Conservation (phyloP, 2,888 invertebrate genomes). For the Mesorhabditis belari region DNA sequence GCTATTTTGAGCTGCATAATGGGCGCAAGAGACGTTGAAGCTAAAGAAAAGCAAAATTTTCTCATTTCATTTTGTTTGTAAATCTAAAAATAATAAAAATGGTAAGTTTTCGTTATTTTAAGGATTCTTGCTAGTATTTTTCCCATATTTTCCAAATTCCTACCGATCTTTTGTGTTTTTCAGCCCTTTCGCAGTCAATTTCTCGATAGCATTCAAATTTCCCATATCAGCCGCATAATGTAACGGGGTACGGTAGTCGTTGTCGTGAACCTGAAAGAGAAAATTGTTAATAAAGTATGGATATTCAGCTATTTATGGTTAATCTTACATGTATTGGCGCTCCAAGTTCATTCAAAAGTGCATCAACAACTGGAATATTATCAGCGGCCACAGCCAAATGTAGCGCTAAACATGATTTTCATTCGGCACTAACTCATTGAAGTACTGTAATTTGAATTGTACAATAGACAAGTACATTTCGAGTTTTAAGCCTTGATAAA, state of each 20-base stretch:
- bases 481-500: too few species aligned
- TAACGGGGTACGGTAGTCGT: conserved; percentile 39
- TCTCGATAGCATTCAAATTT: conserved; percentile 27
- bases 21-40: conserved; percentile 41
- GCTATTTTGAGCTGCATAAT: conserved; percentile 47
- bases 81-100: background rate
- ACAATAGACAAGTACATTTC: too few species aligned
- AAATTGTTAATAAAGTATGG: background rate
- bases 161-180: conserved; percentile 15
- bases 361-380: conserved; percentile 30
- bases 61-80: background rate
- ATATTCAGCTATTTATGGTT: background rate
- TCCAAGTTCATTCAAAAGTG: conserved; percentile 22
- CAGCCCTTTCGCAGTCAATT: conserved; percentile 27
- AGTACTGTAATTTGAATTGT: too few species aligned
- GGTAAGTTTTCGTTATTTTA: background rate
- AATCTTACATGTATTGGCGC: conserved; percentile 11
- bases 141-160: too few species aligned
- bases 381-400: conserved; percentile 47
- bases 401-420: conserved; percentile 36
- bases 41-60: background rate
- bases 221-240: conserved; percentile 38
- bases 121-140: too few species aligned
- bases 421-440: too few species aligned
- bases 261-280: conserved; percentile 29